These are phyloP conservation scores for Papilio elwesi DNA, from an alignment of 2,888 invertebrate species.

Conservation along the genomic window DNA sequence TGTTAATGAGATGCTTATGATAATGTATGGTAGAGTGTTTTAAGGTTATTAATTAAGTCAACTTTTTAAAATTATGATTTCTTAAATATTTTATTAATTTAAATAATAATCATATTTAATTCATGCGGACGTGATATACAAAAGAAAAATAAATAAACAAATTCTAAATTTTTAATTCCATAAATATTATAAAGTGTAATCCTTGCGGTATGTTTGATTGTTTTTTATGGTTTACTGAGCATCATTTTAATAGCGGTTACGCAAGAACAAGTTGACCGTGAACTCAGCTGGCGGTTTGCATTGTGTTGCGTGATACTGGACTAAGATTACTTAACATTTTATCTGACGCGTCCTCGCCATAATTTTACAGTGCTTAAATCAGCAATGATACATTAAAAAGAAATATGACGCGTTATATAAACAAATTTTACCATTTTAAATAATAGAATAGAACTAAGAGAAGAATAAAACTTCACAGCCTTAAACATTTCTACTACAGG, in stretches of 20 bases:
- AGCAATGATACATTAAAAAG: not conserved
- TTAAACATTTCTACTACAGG: too few relatives aligned
- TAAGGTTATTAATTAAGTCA: constrained; percentile 7
- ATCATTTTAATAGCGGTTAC: constrained; percentile 45
- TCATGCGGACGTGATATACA: too few relatives aligned
- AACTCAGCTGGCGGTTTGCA: constrained; percentile 57
- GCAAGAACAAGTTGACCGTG: constrained; percentile 61
- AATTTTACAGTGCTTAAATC: constrained; percentile 18
- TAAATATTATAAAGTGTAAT: not conserved
- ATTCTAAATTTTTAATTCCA: too few relatives aligned
- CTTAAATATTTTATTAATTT: too few relatives aligned
- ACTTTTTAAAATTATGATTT: too few relatives aligned
- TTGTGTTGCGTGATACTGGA: constrained; percentile 43
- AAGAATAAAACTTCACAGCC: too few relatives aligned
- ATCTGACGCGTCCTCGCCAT: constrained; percentile 37
- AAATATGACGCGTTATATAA: too few relatives aligned
- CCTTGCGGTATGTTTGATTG: constrained; percentile 12
- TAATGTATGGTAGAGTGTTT: constrained; percentile 22
- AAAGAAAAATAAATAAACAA: too few relatives aligned
- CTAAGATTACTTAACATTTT: constrained; percentile 46
- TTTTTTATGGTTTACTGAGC: constrained; percentile 26
- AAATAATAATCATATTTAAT: too few relatives aligned
- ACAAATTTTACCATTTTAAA: too few relatives aligned
- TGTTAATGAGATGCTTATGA: constrained; percentile 18
- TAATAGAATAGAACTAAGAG: too few relatives aligned